Percentiles rank a stretch among this genome's conserved stretches.
Evolutionary conservation across 2,888 invertebrate species (phyloP).

Genomic region (Cephalotes varians): DNA sequence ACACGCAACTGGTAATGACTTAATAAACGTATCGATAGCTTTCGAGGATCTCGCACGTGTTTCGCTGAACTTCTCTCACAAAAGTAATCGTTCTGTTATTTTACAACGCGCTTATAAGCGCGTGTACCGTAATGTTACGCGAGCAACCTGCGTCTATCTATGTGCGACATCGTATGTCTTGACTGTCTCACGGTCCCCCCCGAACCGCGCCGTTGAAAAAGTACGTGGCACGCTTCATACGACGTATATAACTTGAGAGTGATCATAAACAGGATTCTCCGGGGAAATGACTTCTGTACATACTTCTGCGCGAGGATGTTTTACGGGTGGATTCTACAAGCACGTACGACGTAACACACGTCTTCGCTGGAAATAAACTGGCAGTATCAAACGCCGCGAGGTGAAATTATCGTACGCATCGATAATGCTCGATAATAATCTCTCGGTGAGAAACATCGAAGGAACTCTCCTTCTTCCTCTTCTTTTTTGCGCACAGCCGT

Average conservation of each 20-base stretch:
- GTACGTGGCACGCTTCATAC: conserved; percentile 67
- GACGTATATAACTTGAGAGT: conserved; percentile 72
- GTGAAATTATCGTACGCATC: conserved; percentile 63
- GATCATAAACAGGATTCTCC: conserved; percentile 75
- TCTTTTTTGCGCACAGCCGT: background rate
- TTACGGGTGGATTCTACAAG: conserved; percentile 61
- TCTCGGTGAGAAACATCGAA: conserved; percentile 13
- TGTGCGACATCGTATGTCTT: conserved; percentile 53
- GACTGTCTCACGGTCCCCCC: conserved; percentile 50
- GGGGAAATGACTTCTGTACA: conserved; percentile 73
- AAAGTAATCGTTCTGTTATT: background rate
- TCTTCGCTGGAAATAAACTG: conserved; percentile 57
- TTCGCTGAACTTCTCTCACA: background rate
- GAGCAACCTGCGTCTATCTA: conserved; percentile 45
- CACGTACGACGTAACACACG: conserved; percentile 48
- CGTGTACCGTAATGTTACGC: background rate
- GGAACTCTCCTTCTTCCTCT: background rate
- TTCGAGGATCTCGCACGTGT: background rate
- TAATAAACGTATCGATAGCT: conserved; percentile 40
- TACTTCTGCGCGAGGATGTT: conserved; percentile 60
- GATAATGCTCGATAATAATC: conserved; percentile 49
- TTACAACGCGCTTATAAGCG: conserved; percentile 3
- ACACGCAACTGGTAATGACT: conserved; percentile 47
- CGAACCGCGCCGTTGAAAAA: conserved; percentile 50
- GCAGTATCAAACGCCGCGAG: conserved; percentile 56